Base-by-base conservation (phyloP, 2,888 invertebrate genomes). In the Acanthopleura granulata region DNA sequence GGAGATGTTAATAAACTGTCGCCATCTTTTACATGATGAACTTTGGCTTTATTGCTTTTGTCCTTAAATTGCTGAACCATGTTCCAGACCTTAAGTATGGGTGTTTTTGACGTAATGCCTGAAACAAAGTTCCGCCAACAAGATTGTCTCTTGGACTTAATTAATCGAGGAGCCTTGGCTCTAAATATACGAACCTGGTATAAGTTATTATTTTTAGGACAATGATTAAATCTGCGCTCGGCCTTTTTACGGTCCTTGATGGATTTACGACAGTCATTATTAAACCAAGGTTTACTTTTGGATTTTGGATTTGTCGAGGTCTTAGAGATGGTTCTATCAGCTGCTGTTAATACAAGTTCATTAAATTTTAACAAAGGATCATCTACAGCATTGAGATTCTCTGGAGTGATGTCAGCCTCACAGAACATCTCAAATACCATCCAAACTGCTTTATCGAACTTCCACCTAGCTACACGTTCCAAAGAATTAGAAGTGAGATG, bases 231-330 rank as follows among this genome's bases (percentile, higher is more conserved):
- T 40, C 40, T 40, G 40, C 9, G 40, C 12, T 57, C 22, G 6
- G 57, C 22, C 57, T 18, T 57, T 22, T 18, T 12, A 1, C 22
- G 57, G 57, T 4, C 6, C 22, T 57, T 57, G 22, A 57, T 57
- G 22, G 57, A 3, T 57, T 57, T 18, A 57, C 40, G 40, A 40
- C 40, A 40, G 40, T 40, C 40, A 40, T 40, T 40, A 9, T n/a
- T 57, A 12, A 6, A 22, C 57, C 57, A 57, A 6, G 57, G 57
- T 57, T 57, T 57, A 57, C 57, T 18, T n/a, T 22, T 57, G 18
- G 57, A n/a, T n/a, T 57, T 57, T 18, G 57, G 57, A 57, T 57
- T 57, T 57, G 57, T 57, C 57, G 57, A 57, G 3, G 18, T 57
- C 57, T 3, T 57, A 57, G 57, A 12, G 3, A 57, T 6, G 6